Conservation (phyloP, 2,113 vertebrate genomes). For the Puma concolor region DNA sequence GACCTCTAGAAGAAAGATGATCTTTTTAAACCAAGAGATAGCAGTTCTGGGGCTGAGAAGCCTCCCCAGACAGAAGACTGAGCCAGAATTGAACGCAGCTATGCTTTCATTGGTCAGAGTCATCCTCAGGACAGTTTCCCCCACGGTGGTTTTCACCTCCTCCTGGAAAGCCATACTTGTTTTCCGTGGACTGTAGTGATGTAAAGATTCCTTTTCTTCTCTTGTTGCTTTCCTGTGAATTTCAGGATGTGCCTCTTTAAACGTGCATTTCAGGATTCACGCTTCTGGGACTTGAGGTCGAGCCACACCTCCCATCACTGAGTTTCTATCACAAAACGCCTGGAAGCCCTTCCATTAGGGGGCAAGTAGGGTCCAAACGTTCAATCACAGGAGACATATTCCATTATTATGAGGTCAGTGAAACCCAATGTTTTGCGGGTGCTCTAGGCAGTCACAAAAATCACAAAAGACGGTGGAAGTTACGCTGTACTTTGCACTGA, state of each 20-base stretch:
- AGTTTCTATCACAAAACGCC: neutral
- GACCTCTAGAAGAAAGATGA: neutral
- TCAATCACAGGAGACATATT: neutral
- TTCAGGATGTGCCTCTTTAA: neutral
- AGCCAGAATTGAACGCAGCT: neutral
- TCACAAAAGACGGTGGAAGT: neutral
- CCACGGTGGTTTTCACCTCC: neutral
- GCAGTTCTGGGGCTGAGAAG: neutral
- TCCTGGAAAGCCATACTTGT: accelerated
- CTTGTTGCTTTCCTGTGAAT: neutral
- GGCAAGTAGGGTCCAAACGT: neutral
- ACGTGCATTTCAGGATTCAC: accelerated
- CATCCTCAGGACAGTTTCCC: neutral
- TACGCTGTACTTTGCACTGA: accelerated
- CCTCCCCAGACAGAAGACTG: neutral
- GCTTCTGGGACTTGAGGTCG: neutral
- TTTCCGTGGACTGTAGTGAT: accelerated
- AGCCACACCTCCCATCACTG: neutral
- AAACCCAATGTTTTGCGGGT: neutral
- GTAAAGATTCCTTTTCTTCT: neutral
- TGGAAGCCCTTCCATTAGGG: accelerated
- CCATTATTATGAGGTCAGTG: neutral
- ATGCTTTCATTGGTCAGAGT: accelerated
- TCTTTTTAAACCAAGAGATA: neutral
- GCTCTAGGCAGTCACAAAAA: neutral